These are phyloP conservation scores for Gila robusta DNA, from an alignment of 2,797 vertebrate genomes.

Conservation along the genomic window DNA sequence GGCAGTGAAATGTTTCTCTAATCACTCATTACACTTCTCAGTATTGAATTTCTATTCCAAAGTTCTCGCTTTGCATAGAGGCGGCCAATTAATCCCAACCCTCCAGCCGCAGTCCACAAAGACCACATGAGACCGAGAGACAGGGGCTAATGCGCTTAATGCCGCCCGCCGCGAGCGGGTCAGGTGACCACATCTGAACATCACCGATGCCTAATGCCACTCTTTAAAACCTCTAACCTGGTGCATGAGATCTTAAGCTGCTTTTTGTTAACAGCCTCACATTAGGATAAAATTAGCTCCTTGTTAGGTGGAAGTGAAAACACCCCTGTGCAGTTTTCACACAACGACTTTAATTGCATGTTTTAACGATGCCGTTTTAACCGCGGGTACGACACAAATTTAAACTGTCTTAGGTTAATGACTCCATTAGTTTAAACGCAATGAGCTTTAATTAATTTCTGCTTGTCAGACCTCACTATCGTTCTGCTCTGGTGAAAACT, in stretches of 20 bases:
- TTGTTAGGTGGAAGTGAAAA: neutral
- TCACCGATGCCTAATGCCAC: slow-evolving; percentile 57
- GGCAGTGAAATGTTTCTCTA: slow-evolving; percentile 75
- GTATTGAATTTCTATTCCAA: slow-evolving; percentile 78
- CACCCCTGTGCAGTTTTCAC: neutral
- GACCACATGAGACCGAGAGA: slow-evolving; percentile 54
- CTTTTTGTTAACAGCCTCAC: neutral
- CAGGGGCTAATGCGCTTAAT: slow-evolving; percentile 78
- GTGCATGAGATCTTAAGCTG: slow-evolving; percentile 5
- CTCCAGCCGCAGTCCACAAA: slow-evolving; percentile 56
- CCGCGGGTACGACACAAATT: neutral
- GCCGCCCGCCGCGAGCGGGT: slow-evolving; percentile 63
- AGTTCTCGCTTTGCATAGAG: slow-evolving; percentile 78
- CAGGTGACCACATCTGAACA: slow-evolving; percentile 64
- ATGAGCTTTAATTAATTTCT: slow-evolving; percentile 19
- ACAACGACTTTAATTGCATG: neutral
- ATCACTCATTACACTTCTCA: slow-evolving; percentile 76
- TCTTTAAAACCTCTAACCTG: slow-evolving; percentile 60
- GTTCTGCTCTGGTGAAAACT: slow-evolving; percentile 14
- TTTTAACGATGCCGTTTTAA: slow-evolving; percentile 16
- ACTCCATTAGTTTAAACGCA: slow-evolving; percentile 25
- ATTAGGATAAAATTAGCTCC: slow-evolving; percentile 1
- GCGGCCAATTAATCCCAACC: slow-evolving; percentile 79
- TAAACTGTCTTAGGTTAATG: slow-evolving; percentile 31
- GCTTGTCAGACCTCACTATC: slow-evolving; percentile 7